Conservation (phyloP, 2,888 invertebrate genomes). For the Polyommatus iphigenia region DNA sequence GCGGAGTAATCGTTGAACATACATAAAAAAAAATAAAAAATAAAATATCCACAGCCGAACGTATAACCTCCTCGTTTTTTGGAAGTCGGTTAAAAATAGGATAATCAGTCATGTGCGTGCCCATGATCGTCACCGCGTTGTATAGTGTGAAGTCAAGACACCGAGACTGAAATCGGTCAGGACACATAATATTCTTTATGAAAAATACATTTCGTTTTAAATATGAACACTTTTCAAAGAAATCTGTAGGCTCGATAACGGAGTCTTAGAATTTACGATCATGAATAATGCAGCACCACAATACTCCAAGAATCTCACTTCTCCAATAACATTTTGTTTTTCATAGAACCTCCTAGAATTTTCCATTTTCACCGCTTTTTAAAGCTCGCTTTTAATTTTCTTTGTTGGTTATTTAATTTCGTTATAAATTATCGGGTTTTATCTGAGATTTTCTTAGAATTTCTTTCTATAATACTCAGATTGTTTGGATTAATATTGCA, state of each 20-base stretch:
- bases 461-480: neutral
- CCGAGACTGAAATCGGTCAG: too few species aligned
- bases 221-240: neutral
- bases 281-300: neutral
- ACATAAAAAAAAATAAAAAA: too few species aligned
- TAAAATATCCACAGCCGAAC: too few species aligned
- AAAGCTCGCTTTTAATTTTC: neutral
- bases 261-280: neutral
- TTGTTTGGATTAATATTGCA: neutral
- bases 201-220: neutral
- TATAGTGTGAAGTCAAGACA: too few species aligned
- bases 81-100: too few species aligned
- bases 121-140: too few species aligned
- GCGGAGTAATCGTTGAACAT: too few species aligned
- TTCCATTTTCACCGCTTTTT: neutral
- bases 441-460: neutral
- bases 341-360: neutral
- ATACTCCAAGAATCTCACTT: neutral
- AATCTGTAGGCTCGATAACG: neutral
- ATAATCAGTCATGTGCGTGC: too few species aligned
- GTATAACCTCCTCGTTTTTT: too few species aligned
- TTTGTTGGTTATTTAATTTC: neutral
- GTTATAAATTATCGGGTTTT: neutral
- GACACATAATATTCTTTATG: neutral
- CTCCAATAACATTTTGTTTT: conserved; percentile 7